These are phyloP conservation scores for Trichonephila inaurata DNA, from an alignment of 1,140 invertebrate genomes.

Conservation along the genomic window DNA sequence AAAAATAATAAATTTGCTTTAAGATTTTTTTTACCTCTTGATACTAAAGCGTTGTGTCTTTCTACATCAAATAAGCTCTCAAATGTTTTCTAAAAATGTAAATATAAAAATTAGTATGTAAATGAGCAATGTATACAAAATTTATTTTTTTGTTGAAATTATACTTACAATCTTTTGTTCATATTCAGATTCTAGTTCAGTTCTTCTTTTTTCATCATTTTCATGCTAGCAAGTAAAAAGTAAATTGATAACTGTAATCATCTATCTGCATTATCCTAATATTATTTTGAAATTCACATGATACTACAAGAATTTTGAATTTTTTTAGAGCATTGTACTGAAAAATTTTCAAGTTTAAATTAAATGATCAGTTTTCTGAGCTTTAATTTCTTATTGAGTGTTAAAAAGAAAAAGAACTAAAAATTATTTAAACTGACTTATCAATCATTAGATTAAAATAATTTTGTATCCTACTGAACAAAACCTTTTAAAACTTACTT, in stretches of 20 bases:
- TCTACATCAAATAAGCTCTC: slow-evolving; percentile 92
- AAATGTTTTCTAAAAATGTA: slow-evolving; percentile 86
- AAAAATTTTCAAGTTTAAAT: no score
- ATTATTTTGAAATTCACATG: no score
- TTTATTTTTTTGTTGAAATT: background rate
- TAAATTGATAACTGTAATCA: background rate
- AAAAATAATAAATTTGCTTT: no score
- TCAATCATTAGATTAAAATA: background rate
- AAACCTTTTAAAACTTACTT: slow-evolving; percentile 75
- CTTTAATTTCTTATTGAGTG: no score
- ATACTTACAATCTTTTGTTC: slow-evolving; percentile 84
- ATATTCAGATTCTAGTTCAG: slow-evolving; percentile 87
- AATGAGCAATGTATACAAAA: background rate
- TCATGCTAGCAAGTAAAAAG: slow-evolving; percentile 82
- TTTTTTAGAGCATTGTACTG: no score
- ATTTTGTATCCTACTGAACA: background rate
- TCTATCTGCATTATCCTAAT: no score
- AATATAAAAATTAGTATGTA: background rate
- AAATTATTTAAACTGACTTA: no score
- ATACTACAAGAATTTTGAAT: no score
- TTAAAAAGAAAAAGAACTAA: no score
- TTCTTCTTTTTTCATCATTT: slow-evolving; percentile 83
- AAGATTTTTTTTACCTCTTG: slow-evolving; percentile 82
- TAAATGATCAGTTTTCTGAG: no score
- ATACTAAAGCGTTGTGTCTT: slow-evolving; percentile 89